Percentiles rank a stretch among this genome's conserved stretches.
Conservation (phyloP, 2,888 invertebrate genomes). For the Macrophya annulata region DNA sequence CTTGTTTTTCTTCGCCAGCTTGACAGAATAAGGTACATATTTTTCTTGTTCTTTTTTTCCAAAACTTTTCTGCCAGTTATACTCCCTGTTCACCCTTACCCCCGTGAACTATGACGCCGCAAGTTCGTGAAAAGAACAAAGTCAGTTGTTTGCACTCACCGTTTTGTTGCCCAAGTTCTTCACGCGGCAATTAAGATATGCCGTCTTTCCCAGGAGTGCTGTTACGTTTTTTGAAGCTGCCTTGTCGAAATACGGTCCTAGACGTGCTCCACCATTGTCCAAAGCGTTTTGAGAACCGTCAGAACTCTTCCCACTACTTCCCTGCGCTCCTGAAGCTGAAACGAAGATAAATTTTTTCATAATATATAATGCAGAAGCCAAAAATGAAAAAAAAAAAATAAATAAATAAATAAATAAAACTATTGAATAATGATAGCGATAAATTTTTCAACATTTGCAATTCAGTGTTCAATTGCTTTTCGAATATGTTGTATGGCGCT, state of each 20-base stretch:
- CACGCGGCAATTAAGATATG: constrained; percentile 93
- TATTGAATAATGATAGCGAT: not conserved
- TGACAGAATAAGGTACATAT: not conserved
- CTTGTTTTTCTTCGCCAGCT: not conserved
- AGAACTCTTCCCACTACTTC: constrained; percentile 73
- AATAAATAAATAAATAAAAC: no score
- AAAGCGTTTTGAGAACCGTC: constrained; percentile 78
- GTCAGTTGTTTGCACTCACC: constrained; percentile 82
- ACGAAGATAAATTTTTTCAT: not conserved
- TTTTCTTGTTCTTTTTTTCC: not conserved
- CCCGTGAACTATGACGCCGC: not conserved
- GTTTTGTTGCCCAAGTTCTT: constrained; percentile 96
- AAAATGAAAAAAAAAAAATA: not conserved
- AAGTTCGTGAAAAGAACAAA: not conserved
- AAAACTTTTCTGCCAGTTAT: not conserved
- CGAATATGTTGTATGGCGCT: no score
- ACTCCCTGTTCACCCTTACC: not conserved
- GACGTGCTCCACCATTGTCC: constrained; percentile 81
- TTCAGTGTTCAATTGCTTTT: not conserved
- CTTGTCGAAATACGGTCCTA: constrained; percentile 90
- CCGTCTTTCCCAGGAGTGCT: constrained; percentile 93
- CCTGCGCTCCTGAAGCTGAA: constrained; percentile 50
- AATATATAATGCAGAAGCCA: not conserved
- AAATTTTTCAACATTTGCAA: not conserved
- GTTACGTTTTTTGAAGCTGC: constrained; percentile 89